A percentile compares a stretch with the other conserved stretches of the same genome.
These are phyloP conservation scores for Plotosus lineatus DNA, from an alignment of 2,113 vertebrate genomes.

Conservation along the genomic window DNA sequence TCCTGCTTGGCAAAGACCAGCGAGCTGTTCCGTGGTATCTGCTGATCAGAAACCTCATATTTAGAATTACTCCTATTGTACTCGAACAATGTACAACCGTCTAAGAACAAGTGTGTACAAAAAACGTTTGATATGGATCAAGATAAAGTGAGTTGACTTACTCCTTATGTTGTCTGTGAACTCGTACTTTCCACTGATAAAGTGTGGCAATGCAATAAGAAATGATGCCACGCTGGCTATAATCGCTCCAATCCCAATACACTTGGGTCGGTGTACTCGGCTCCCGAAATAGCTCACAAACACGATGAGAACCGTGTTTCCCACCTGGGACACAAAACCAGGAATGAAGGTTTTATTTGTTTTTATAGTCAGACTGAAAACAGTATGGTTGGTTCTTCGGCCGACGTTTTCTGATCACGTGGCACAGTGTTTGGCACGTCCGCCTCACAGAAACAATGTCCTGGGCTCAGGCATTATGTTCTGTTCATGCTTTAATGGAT, in stretches of 20 bases:
- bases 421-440: no score
- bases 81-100: not conserved
- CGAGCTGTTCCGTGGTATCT: constrained; percentile 64
- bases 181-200: constrained; percentile 76
- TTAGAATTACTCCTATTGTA: not conserved
- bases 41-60: not conserved
- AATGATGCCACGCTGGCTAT: constrained; percentile 81
- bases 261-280: constrained; percentile 84
- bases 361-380: not conserved
- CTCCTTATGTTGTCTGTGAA: constrained; percentile 68
- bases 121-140: no score
- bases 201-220: constrained; percentile 85
- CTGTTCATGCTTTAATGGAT: no score
- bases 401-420: no score
- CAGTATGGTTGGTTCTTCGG: not conserved
- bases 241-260: constrained; percentile 84
- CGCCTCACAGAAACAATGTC: no score
- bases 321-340: constrained; percentile 79
- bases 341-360: not conserved
- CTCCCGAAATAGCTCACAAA: constrained; percentile 93
- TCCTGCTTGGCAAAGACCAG: constrained; percentile 67
- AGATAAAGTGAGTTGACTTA: no score
- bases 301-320: constrained; percentile 87
- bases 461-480: no score
- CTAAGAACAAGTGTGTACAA: no score